Conservation (phyloP, 2,888 invertebrate species). For the Pristionchus fissidentatus region DNA sequence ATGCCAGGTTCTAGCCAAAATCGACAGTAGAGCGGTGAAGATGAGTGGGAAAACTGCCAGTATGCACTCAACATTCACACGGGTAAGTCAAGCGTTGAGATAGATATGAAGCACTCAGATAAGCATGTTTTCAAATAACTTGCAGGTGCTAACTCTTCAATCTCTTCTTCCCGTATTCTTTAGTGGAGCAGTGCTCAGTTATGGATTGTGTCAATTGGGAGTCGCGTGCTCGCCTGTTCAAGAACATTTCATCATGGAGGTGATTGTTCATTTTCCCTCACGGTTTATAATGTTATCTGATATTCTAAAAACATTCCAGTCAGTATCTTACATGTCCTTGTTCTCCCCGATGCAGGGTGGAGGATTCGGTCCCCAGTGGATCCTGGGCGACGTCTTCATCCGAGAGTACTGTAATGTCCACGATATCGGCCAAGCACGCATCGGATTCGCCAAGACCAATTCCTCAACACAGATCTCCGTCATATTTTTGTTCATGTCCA, state of each 20-base stretch:
- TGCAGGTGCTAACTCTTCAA: neutral
- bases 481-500: constrained; percentile 65
- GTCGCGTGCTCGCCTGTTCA: neutral
- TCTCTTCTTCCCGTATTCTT: neutral
- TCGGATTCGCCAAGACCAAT: constrained; percentile 15
- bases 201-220: neutral
- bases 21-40: neutral
- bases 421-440: neutral
- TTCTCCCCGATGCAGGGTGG: neutral
- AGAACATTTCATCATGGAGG: constrained; percentile 10
- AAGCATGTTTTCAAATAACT: no score
- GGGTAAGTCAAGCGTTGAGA: neutral
- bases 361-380: constrained; percentile 1
- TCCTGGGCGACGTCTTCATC: constrained; percentile 31
- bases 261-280: no score
- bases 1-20: neutral
- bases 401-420: constrained; percentile 10
- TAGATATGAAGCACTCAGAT: no score
- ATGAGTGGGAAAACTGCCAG: constrained; percentile 2
- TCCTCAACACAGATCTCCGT: constrained; percentile 46
- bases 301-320: no score
- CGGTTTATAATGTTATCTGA: no score
- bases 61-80: constrained; percentile 18
- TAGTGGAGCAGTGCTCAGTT: neutral
- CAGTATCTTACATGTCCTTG: neutral